Percentiles rank a stretch among this genome's conserved stretches.
phyloP scores from a whole-genome alignment of 2,888 invertebrate species.

The Seladonia tumulorum region DNA sequence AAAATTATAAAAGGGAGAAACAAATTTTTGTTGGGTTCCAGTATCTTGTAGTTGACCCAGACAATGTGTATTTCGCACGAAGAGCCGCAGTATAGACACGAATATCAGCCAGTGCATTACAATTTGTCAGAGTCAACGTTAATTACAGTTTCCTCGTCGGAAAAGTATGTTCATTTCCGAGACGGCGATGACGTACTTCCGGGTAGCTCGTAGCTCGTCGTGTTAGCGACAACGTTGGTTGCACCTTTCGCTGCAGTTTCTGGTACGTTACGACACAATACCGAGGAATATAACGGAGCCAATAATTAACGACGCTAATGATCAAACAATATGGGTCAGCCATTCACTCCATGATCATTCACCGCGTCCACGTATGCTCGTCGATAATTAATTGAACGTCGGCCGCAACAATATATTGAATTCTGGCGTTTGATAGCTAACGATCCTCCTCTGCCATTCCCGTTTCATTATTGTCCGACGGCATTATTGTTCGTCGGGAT shows the following conservation, averaged over 20 bases:
- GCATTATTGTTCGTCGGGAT: neutral
- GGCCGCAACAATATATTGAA: conserved; percentile 60
- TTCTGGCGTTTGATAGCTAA: conserved; percentile 41
- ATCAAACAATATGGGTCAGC: conserved; percentile 64
- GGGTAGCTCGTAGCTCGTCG: neutral
- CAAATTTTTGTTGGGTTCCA: no score
- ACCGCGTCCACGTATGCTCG: conserved; percentile 36
- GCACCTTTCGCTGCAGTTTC: conserved; percentile 14
- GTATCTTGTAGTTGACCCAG: no score
- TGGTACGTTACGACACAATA: conserved; percentile 28
- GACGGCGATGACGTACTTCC: conserved; percentile 4
- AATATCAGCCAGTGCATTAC: neutral
- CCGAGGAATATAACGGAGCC: conserved; percentile 38
- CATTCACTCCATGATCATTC: conserved; percentile 63
- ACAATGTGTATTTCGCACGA: no score
- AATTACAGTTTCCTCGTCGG: neutral
- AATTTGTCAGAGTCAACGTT: neutral
- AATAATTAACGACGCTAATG: conserved; percentile 72
- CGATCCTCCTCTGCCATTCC: conserved; percentile 13
- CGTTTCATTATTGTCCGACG: conserved; percentile 20
- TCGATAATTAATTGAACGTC: conserved; percentile 69
- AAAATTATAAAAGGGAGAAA: no score
- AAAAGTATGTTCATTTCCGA: neutral
- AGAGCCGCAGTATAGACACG: no score
- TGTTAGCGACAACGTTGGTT: conserved; percentile 31